phyloP scores from a whole-genome alignment of 2,797 vertebrate species.

The Botia kubotai region DNA sequence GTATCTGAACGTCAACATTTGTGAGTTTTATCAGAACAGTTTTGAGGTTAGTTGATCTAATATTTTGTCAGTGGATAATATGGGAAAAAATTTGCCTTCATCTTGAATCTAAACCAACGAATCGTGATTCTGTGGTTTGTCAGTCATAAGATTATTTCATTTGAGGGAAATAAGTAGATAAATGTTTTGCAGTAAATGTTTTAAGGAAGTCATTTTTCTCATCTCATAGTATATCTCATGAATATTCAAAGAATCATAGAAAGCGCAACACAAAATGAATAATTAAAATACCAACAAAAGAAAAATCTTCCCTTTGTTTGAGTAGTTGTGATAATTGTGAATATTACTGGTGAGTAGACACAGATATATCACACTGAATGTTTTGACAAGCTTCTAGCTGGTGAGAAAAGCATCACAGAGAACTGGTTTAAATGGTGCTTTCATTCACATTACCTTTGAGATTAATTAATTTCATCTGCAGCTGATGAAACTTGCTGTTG shows the following conservation, averaged over 20 bases:
- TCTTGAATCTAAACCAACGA: background rate
- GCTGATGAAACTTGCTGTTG: constrained; percentile 24
- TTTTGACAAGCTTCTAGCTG: constrained; percentile 34
- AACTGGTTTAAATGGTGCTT: constrained; percentile 19
- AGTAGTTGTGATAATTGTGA: constrained; percentile 12
- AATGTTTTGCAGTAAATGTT: too few relatives aligned
- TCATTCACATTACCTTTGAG: constrained; percentile 33
- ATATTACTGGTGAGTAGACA: constrained; percentile 30
- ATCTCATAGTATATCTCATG: constrained; percentile 54
- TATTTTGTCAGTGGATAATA: background rate
- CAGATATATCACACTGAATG: constrained; percentile 36
- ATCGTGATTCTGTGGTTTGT: too few relatives aligned
- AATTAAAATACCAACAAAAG: constrained; percentile 54
- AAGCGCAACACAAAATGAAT: constrained; percentile 56
- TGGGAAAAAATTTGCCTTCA: background rate
- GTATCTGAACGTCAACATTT: background rate
- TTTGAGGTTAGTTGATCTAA: background rate
- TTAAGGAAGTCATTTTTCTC: constrained; percentile 36
- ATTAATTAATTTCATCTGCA: constrained; percentile 36
- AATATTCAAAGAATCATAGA: constrained; percentile 55
- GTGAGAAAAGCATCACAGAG: constrained; percentile 24
- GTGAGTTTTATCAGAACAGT: background rate
- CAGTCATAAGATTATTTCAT: background rate
- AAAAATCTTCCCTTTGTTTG: constrained; percentile 40
- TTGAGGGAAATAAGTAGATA: background rate